Evolutionary conservation across 2,113 vertebrate species (phyloP), one percentile per base, ranked within the genome.

Genomic region (Gnathonemus longibarbis): DNA sequence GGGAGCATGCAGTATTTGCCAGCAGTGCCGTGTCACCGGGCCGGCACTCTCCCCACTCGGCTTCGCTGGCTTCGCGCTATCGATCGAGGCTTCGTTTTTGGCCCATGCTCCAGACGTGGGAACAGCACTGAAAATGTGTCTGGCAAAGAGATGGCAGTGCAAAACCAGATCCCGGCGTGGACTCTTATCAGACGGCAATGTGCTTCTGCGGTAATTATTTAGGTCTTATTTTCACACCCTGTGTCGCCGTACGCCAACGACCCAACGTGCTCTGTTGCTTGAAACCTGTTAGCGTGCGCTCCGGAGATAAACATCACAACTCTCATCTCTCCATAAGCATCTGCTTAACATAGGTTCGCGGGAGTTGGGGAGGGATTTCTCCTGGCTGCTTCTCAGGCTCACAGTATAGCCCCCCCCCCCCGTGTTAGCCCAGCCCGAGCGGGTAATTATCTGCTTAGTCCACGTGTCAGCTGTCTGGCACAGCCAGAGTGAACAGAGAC

Each of bases 11-110:
- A 42, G 31, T 10, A 13, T 19, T 24, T 88, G 17, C 10, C 31
- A 45, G 42, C 88, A 90, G 90, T 24, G 3, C 45, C 1, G 42
- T 48, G 87, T 0, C 13, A 88, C 56, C 5, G 21, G 46, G 10
- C 31, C 31, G 35, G 42, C 53, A 24, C 5, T 0, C 13, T 11
- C 17, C 10, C 7, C 0, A 87, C 53, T 88, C 62, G 0, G 7
- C 5, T 27, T 21, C 15, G 2, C 56, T 21, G 53, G n/a, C 52
- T 58, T 31, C 17, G 10, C 77, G 50, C 62, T 92, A 91, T 92
- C 89, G 91, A 93, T 92, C n/a, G 49, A 4, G 90, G 86, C 92
- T 91, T 85, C 50, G 19, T 93, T 93, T 93, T 92, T 88, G 52
- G 84, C 90, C 56, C 89, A 90, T 53, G 89, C 83, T 89, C 21